Evolutionary conservation across 1,140 invertebrate species (phyloP).

Genomic region (Cepaea nemoralis): DNA sequence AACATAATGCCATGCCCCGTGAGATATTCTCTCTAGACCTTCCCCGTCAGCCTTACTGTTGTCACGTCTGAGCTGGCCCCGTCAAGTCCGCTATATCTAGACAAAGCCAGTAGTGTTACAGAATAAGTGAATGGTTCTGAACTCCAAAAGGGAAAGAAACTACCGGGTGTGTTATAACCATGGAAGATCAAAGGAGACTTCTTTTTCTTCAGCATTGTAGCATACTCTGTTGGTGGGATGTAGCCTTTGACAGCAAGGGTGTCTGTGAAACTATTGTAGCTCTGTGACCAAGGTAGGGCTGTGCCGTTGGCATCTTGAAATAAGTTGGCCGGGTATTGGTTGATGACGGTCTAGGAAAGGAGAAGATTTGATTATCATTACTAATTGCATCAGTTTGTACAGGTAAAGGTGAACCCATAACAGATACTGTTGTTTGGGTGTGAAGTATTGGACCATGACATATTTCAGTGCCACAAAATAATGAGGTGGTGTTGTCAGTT

Average conservation of each 20-base stretch:
- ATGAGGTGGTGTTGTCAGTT: too few relatives aligned
- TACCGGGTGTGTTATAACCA: conserved; percentile 51
- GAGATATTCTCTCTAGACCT: too few relatives aligned
- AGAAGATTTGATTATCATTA: too few relatives aligned
- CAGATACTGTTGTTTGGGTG: too few relatives aligned
- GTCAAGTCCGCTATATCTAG: conserved; percentile 52
- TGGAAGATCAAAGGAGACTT: conserved; percentile 56
- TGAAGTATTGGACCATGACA: too few relatives aligned
- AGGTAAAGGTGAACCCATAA: too few relatives aligned
- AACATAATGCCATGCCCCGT: too few relatives aligned
- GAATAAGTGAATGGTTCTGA: conserved; percentile 60
- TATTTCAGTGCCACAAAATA: too few relatives aligned
- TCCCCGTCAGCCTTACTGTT: too few relatives aligned
- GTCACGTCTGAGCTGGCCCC: too few relatives aligned
- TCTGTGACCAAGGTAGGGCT: conserved; percentile 33
- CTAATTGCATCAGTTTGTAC: too few relatives aligned
- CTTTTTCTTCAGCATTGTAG: conserved; percentile 45
- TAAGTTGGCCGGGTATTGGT: conserved; percentile 58
- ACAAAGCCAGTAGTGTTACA: conserved; percentile 52
- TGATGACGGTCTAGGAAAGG: conserved; percentile 49
- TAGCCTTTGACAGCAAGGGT: conserved; percentile 53
- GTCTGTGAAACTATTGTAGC: conserved; percentile 13
- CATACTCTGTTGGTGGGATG: conserved; percentile 47
- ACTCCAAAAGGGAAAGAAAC: conserved; percentile 61
- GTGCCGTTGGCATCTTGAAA: conserved; percentile 60